Evolutionary conservation across 64 coral and sea anemone species (phyloP).

Genomic region (Acropora yongei): DNA sequence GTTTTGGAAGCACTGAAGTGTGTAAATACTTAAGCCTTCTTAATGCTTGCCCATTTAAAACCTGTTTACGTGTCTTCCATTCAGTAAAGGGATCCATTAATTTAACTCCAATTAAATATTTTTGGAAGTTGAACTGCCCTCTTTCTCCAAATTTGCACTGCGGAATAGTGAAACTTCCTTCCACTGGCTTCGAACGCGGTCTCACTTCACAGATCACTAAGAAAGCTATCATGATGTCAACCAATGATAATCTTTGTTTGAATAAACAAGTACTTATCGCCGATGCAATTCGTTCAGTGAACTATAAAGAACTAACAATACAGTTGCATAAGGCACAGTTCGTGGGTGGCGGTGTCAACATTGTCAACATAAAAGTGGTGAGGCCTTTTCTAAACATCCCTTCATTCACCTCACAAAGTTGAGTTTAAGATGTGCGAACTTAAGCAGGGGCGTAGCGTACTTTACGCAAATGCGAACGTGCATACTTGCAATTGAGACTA

Average conservation of each 20-base stretch:
- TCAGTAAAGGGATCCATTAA: not conserved
- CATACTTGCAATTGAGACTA: no score
- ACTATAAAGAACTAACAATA: not conserved
- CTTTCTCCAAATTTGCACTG: no score
- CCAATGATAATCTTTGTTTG: not conserved
- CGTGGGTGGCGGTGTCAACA: not conserved
- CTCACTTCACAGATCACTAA: not conserved
- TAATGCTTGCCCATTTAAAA: conserved; percentile 38
- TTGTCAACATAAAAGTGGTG: no score
- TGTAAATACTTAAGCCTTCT: conserved; percentile 66
- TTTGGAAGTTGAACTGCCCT: not conserved
- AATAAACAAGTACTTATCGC: not conserved
- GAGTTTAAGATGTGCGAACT: no score
- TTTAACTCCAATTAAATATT: not conserved
- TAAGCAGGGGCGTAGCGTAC: no score
- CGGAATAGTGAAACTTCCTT: no score
- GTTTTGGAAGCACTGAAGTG: conserved; percentile 43
- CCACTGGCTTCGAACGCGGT: not conserved
- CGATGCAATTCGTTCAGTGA: not conserved
- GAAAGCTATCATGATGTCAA: not conserved
- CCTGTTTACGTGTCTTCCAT: conserved; percentile 5
- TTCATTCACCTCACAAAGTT: no score
- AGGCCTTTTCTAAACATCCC: no score
- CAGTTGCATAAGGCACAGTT: not conserved
- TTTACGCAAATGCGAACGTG: no score